Evolutionary conservation across 1,140 invertebrate genomes (phyloP), one percentile per base, ranked within the genome.

Genomic region (Drosophila ambigua): DNA sequence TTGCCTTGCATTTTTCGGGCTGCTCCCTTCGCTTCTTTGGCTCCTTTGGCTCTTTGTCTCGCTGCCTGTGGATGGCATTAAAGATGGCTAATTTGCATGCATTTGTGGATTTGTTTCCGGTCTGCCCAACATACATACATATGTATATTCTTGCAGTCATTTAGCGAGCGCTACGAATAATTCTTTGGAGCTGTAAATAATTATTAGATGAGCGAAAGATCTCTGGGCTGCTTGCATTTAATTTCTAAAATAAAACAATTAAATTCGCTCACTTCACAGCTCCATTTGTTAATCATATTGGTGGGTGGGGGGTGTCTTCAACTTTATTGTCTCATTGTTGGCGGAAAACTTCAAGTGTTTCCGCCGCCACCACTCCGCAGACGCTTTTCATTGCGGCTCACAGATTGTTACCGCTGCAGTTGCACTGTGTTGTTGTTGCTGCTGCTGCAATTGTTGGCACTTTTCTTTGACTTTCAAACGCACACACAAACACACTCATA

Each of bases 401-500:
- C 66, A 46, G 51, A 48, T 71, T 79, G 26, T 52, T 84, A 43
- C 58, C 68, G 61, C 54, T 77, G 60, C 51, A 77, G 68, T 31
- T 24, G 2, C 23, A 2, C 23, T 24, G 31, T 9, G 3, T 8
- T 31, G 31, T 31, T 31, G 16, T 16, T 16, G 16, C 16, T 16
- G 16, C 16, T 16, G 31, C 28, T 31, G 28, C 20, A 20, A 20
- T 66, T 83, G 80, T 48, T 76, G 62, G 59, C 46, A 79, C 80
- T 81, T 83, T 75, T 75, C 82, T 81, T 77, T 62, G 82, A 85
- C 82, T 85, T 85, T 85, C 82, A 80, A 65, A 75, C 35, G 68
- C 48, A 50, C 62, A 67, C 64, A 69, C 68, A 64, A 72, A 63
- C 35, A 55, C 72, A 44, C 66, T 54, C 59, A 77, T 28, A 72